These are phyloP conservation scores for Chloromyia formosa DNA, from an alignment of 2,888 invertebrate genomes.

Conservation along the genomic window DNA sequence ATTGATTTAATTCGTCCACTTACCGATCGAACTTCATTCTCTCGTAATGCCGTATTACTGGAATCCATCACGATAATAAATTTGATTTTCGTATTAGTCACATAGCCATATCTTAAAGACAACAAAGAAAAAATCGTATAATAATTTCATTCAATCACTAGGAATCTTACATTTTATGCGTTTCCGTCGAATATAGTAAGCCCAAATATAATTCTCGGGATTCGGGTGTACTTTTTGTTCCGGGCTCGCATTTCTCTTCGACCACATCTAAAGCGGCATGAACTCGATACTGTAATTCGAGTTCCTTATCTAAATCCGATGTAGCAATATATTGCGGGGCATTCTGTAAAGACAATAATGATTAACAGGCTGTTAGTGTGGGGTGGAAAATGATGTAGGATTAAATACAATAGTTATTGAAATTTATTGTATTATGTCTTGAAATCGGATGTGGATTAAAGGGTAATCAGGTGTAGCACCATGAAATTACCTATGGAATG, in stretches of 20 bases:
- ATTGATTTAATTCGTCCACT: constrained; percentile 46
- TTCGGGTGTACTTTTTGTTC: constrained; percentile 74
- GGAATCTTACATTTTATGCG: constrained; percentile 87
- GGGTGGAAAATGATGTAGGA: too few relatives aligned
- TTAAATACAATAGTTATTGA: too few relatives aligned
- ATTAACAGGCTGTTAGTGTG: background rate
- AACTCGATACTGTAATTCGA: constrained; percentile 92
- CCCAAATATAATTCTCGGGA: constrained; percentile 91
- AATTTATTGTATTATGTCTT: too few relatives aligned
- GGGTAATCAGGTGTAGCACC: too few relatives aligned
- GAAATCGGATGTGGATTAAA: too few relatives aligned
- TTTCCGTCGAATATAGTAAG: constrained; percentile 90
- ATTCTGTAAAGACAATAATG: constrained; percentile 72
- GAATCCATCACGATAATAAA: constrained; percentile 93
- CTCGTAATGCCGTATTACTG: constrained; percentile 84
- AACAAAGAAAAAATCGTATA: background rate
- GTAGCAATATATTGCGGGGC: constrained; percentile 89
- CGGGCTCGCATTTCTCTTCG: constrained; percentile 65
- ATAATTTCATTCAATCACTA: background rate
- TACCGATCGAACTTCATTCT: constrained; percentile 94
- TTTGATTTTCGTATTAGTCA: constrained; percentile 96
- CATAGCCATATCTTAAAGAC: constrained; percentile 84
- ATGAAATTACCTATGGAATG: too few relatives aligned
- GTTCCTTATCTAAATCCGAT: constrained; percentile 78
- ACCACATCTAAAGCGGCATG: constrained; percentile 74